A percentile compares a stretch with the other conserved stretches of the same genome.
Conservation (phyloP, 2,888 invertebrate species). For the Sympetrum striolatum region DNA sequence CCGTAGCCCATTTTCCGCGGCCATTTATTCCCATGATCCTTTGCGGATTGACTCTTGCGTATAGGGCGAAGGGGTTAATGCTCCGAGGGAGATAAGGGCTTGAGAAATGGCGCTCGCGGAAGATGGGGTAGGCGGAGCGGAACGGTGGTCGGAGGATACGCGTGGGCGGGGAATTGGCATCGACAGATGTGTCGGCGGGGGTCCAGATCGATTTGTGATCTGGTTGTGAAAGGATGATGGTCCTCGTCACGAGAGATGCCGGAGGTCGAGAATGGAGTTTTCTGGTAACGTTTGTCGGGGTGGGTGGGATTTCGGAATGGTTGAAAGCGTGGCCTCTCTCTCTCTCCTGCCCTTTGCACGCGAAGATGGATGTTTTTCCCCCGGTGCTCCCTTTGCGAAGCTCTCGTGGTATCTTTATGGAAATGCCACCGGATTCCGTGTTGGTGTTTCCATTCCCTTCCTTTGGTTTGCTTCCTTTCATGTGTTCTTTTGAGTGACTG, state of each 20-base stretch:
- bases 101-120: not conserved
- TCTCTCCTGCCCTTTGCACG: not conserved
- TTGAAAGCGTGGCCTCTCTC: not conserved
- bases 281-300: not conserved
- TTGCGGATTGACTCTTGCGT: not conserved
- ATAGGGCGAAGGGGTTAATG: not conserved
- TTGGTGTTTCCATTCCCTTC: not conserved
- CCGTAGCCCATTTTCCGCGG: not conserved
- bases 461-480: too few relatives aligned
- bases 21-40: not conserved
- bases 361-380: constrained; percentile 5
- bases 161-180: not conserved
- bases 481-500: too few relatives aligned
- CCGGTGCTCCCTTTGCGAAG: not conserved
- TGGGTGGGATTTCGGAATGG: not conserved
- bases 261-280: not conserved
- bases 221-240: not conserved
- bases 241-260: not conserved
- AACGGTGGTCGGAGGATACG: not conserved
- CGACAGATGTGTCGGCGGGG: not conserved
- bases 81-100: not conserved
- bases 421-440: not conserved
- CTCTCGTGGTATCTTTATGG: not conserved
- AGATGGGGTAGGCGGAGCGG: not conserved
- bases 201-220: not conserved